Evolutionary conservation across 1,140 invertebrate species (phyloP), one percentile per base, ranked within the genome.

Genomic region (Drosophila pectinifera): DNA sequence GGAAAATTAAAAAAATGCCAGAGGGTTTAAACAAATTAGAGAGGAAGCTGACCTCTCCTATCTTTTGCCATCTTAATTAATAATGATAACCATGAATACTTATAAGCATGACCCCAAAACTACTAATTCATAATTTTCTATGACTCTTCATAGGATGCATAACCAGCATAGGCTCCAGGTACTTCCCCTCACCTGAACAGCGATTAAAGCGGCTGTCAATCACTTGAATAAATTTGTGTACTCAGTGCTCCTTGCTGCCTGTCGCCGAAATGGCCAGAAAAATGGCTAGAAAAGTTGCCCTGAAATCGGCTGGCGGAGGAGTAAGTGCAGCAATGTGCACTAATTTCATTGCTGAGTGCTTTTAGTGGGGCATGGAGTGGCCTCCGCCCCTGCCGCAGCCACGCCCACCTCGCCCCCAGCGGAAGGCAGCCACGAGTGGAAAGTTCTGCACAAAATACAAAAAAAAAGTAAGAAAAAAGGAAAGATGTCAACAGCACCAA

Each of bases 301-400:
- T 46, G 26, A 49, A 57, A 57, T 57, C 48, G 65, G 53, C 65
- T 22, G 67, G 26, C 28, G 28, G 28, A 31, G 28, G 49, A 53
- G 31, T 53, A 54, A 88, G 79, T 89, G 80, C 83, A 86, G 75
- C 83, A 82, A 81, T 69, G 83, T 88, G 83, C 79, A 88, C 83
- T 86, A 86, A 86, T 88, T 88, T 88, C 73, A 88, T 89, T 89
- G 84, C 75, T 89, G 84, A 88, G 83, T 80, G 83, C 83, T 89
- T 89, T 88, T 88, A 88, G 79, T 79, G 73, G 78, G 59, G 54
- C 73, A 22, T 49, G 46, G 49, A 58, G 54, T 42, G 41, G 54
- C 31, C 45, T 13, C 45, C 36, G 43, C 13, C 43, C 20, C 20
- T n/a, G n/a, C n/a, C n/a, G n/a, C n/a, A n/a, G n/a, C n/a, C n/a